A percentile compares a stretch with the other conserved stretches of the same genome.
These are phyloP conservation scores for Gorsachius goisagi DNA, from an alignment of 2,113 vertebrate genomes.

Conservation along the genomic window DNA sequence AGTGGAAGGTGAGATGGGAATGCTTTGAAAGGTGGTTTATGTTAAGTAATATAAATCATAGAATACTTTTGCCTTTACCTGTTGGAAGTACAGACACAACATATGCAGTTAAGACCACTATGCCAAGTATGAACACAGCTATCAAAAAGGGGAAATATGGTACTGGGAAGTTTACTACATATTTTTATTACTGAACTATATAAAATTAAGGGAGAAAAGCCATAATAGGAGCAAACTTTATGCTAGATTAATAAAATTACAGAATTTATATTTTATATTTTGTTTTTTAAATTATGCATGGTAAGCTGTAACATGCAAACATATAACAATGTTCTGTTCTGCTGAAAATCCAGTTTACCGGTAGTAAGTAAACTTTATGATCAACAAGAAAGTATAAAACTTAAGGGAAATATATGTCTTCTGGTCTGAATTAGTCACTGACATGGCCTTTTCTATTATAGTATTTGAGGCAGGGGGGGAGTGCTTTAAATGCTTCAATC, in stretches of 20 bases:
- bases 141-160: background rate
- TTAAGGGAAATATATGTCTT: slow-evolving; percentile 31
- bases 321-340: background rate
- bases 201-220: background rate
- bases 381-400: slow-evolving; percentile 31
- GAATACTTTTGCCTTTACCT: background rate
- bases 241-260: background rate
- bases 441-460: slow-evolving; percentile 30
- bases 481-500: slow-evolving; percentile 69
- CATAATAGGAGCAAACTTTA: background rate
- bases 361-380: slow-evolving; percentile 11
- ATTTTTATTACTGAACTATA: background rate
- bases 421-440: slow-evolving; percentile 64
- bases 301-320: background rate
- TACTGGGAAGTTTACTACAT: background rate
- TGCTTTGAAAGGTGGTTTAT: background rate
- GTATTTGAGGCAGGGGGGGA: slow-evolving; percentile 30
- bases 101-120: background rate
- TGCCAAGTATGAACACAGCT: background rate
- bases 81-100: background rate
- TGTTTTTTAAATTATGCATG: background rate
- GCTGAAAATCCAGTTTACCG: background rate
- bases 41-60: rapidly evolving
- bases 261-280: background rate
- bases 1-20: background rate